Conservation (phyloP, 2,113 vertebrate genomes). For the Stigmatopora nigra region DNA sequence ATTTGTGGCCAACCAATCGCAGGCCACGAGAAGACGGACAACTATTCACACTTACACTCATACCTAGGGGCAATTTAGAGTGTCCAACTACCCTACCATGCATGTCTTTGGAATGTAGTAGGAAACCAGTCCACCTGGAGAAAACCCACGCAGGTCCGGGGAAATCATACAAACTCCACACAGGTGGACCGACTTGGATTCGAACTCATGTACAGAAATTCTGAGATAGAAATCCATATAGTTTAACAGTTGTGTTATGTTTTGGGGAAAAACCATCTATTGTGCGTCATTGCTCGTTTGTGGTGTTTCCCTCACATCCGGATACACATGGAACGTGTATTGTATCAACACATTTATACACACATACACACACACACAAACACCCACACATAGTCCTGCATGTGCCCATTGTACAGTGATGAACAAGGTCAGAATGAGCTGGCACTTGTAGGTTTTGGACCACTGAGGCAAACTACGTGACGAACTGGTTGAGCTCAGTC, state of each 20-base stretch:
- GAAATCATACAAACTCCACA: too few species aligned
- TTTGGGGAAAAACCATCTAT: background rate
- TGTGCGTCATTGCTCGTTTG: conserved; percentile 26
- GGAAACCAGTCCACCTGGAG: too few species aligned
- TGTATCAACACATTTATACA: conserved; percentile 9
- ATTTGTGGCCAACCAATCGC: too few species aligned
- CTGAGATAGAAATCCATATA: too few species aligned
- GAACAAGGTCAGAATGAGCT: conserved; percentile 40
- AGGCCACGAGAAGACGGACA: too few species aligned
- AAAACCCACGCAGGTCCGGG: too few species aligned
- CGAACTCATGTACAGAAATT: too few species aligned
- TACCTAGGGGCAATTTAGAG: too few species aligned
- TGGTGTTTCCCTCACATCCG: background rate
- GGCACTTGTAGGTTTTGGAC: conserved; percentile 47
- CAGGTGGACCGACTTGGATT: too few species aligned
- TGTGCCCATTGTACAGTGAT: conserved; percentile 22
- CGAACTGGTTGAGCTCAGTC: conserved; percentile 38
- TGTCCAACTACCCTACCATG: too few species aligned
- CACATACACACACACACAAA: background rate
- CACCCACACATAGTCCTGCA: background rate
- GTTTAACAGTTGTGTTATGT: background rate
- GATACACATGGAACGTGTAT: conserved; percentile 32
- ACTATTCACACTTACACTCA: too few species aligned
- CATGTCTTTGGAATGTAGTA: too few species aligned
- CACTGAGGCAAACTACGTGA: conserved; percentile 57